Evolutionary conservation across 2,797 vertebrate genomes (phyloP).

Genomic region (Rhinogobio ventralis): DNA sequence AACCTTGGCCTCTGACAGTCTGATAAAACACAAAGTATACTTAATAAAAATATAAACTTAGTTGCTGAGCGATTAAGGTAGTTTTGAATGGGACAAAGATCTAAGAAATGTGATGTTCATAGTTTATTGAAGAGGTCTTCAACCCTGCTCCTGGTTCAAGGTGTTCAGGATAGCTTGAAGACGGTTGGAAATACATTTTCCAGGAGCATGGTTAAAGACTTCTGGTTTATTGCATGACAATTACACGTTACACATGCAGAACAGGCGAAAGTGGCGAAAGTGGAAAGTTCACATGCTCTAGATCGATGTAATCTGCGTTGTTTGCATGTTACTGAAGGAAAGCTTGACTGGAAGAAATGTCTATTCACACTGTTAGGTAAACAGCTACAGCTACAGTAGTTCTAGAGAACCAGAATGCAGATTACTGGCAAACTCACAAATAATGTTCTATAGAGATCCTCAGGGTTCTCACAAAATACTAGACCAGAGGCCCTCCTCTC

Average conservation of each 20-base stretch:
- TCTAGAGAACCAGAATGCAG: constrained; percentile 71
- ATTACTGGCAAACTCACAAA: constrained; percentile 87
- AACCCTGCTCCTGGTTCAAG: not conserved
- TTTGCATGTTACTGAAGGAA: constrained; percentile 10
- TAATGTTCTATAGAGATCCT: constrained; percentile 90
- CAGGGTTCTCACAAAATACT: constrained; percentile 94
- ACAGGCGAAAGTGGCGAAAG: not conserved
- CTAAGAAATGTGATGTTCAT: not conserved
- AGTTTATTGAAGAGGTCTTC: not conserved
- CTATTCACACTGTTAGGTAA: constrained; percentile 49
- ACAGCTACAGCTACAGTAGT: constrained; percentile 58
- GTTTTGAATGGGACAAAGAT: not conserved
- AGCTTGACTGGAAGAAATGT: not conserved
- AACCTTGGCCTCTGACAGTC: not conserved
- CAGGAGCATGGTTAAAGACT: not conserved
- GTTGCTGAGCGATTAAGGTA: not conserved
- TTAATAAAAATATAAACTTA: not conserved
- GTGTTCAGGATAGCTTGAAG: not conserved
- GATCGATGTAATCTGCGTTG: not conserved
- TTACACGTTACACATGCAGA: not conserved
- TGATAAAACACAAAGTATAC: not conserved
- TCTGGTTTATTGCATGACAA: not conserved
- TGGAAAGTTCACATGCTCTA: constrained; percentile 20
- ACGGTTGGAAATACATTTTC: not conserved
- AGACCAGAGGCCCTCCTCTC: constrained; percentile 95